These are phyloP conservation scores for Sphenopsis melanotis DNA, from an alignment of 2,797 vertebrate species.

Conservation along the genomic window DNA sequence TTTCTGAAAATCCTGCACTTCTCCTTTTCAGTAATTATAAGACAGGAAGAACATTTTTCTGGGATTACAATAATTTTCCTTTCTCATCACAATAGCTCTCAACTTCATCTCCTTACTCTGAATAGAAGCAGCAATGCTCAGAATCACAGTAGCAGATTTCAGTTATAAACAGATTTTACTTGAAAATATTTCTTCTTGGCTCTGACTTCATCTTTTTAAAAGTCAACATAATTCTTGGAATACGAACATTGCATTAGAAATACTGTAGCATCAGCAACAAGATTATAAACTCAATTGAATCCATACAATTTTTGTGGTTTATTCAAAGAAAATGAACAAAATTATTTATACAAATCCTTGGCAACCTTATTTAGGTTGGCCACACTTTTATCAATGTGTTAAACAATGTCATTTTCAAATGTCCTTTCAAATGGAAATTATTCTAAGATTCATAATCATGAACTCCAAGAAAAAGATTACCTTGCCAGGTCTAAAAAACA, in stretches of 20 bases:
- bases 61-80: neutral
- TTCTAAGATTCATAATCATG: neutral
- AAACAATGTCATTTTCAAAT: neutral
- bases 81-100: neutral
- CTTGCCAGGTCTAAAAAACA: slow-evolving; percentile 97
- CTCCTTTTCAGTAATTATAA: neutral
- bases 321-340: neutral
- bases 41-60: neutral
- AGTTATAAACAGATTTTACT: neutral
- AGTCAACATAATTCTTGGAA: neutral
- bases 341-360: neutral
- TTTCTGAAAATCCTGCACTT: neutral
- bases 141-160: neutral
- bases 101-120: neutral
- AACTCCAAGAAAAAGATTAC: slow-evolving; percentile 72
- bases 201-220: neutral
- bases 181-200: neutral
- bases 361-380: neutral
- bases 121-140: neutral
- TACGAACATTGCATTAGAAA: neutral
- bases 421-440: neutral
- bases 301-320: neutral
- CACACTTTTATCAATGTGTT: neutral
- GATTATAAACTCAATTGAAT: neutral
- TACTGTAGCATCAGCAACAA: neutral